Base-by-base conservation (phyloP, 2,113 vertebrate species). In the Sarotherodon lohbergeri region DNA sequence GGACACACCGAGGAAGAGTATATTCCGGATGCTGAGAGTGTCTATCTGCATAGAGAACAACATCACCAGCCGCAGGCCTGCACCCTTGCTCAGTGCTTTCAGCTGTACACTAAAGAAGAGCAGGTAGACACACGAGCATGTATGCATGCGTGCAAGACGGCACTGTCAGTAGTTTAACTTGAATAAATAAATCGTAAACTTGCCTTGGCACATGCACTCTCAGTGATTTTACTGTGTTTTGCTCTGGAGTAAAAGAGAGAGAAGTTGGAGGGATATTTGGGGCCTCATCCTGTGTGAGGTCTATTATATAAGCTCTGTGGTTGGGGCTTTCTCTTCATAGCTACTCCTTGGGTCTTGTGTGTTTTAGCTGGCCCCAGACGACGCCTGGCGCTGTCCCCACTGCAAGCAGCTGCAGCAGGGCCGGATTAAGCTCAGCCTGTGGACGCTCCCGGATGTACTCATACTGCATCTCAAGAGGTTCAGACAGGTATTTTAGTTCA, bases 61-160 rank as follows among this genome's bases (percentile, higher is more conserved):
- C 99, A 99, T 88, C 98, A 98, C 61, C 98, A 99, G 94, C 98
- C 99, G 11, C 98, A 99, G 93, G 97, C 96, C 88, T 99, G 98
- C 97, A 99, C 97, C 86, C 97, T 99, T 43, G 97, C 98, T 83
- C 98, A 99, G 95, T 99, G 99, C 96, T 99, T 99, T 92, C 98
- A 99, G 90, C 98, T 99, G 46, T 99, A 99, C 97, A 99, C 99
- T 93, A 99, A 99, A 97, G 98, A 99, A 96, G 99, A 99, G 78
- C 98, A 99, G 98, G 99, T 99, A 93, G 89, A 17, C 29, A 17
- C 80, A 4, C 1, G 2, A 29, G 7, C 13, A 71, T 36, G 34
- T 52, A 11, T 11, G 48, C 78, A 36, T 22, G 63, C 6, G 4
- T 55, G 27, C 50, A 29, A 83, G 19, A 79, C 9, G 39, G 76